These are phyloP conservation scores for Sinopyrophorus schimmeli DNA, from an alignment of 2,888 invertebrate genomes.

Conservation along the genomic window DNA sequence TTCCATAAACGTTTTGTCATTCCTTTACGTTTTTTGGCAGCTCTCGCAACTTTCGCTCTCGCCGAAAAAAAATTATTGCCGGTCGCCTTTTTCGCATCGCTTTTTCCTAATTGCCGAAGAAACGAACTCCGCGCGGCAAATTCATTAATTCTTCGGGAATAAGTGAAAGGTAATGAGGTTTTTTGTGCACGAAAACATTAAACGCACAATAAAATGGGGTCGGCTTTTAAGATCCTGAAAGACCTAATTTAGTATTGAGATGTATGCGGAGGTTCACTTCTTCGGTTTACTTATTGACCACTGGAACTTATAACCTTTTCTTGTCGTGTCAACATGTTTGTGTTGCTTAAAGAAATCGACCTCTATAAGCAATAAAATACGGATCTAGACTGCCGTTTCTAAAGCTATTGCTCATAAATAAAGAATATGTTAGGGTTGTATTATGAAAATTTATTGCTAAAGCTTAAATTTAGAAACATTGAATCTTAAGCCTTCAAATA, in stretches of 20 bases:
- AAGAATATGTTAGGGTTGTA: slow-evolving; percentile 6
- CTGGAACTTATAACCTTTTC: slow-evolving; percentile 16
- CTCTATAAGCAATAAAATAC: slow-evolving; percentile 13
- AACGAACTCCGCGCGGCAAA: too few species aligned
- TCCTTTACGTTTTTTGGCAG: slow-evolving; percentile 19
- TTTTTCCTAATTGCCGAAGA: too few species aligned
- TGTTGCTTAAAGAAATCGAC: slow-evolving; percentile 11
- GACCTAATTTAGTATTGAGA: slow-evolving; percentile 12
- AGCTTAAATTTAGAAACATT: too few species aligned
- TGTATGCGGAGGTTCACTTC: slow-evolving; percentile 13
- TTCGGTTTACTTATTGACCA: slow-evolving; percentile 11
- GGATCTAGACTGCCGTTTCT: not conserved
- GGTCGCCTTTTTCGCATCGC: too few species aligned
- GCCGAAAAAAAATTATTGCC: too few species aligned
- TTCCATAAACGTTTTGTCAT: slow-evolving; percentile 24
- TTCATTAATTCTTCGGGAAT: too few species aligned
- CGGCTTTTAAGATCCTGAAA: slow-evolving; percentile 4
- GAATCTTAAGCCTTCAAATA: too few species aligned
- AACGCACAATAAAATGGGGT: too few species aligned
- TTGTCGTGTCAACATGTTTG: slow-evolving; percentile 20
- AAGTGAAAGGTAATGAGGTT: too few species aligned
- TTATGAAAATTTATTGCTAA: slow-evolving; percentile 1
- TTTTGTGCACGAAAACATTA: too few species aligned
- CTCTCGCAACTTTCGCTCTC: slow-evolving; percentile 14
- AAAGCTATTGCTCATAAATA: slow-evolving; percentile 15